Evolutionary conservation across 2,888 invertebrate genomes (phyloP).

Genomic region (Eupithecia inturbata): DNA sequence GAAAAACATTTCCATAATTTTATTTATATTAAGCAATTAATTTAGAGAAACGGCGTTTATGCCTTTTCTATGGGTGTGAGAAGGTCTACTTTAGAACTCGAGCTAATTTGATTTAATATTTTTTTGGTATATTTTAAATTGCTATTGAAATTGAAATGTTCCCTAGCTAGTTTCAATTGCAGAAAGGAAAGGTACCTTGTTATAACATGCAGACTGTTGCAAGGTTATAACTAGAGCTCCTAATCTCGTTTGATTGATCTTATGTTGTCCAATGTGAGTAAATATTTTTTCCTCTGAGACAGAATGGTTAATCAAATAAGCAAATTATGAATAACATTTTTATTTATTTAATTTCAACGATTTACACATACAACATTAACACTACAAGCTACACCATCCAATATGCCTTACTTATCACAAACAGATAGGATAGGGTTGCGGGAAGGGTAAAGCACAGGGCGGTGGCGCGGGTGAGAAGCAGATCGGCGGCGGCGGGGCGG

Average conservation of each 20-base stretch:
- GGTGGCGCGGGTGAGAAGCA: conserved; percentile 48
- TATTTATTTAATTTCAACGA: not conserved
- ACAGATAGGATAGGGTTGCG: conserved; percentile 46
- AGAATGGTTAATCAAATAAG: not conserved
- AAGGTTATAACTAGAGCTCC: conserved; percentile 40
- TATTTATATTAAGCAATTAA: conserved; percentile 1
- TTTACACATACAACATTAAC: not conserved
- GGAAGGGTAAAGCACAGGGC: conserved; percentile 44
- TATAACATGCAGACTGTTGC: conserved; percentile 37
- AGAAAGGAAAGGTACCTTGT: conserved; percentile 41
- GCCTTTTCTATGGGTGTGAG: conserved; percentile 20
- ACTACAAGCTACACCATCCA: conserved; percentile 23
- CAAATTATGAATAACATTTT: not conserved
- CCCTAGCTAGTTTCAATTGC: conserved; percentile 29
- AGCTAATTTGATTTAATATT: not conserved
- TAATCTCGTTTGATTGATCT: conserved; percentile 35
- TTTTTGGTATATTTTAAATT: not conserved
- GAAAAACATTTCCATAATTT: conserved; percentile 1
- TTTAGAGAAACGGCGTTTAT: conserved; percentile 21
- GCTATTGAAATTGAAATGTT: conserved; percentile 22
- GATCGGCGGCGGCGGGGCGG: conserved; percentile 48
- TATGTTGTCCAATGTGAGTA: not conserved
- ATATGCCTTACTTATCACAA: conserved; percentile 45
- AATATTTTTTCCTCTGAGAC: not conserved
- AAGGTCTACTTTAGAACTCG: not conserved